Evolutionary conservation across 2,113 vertebrate species (phyloP).

Genomic region (Neodon shergylaensis): DNA sequence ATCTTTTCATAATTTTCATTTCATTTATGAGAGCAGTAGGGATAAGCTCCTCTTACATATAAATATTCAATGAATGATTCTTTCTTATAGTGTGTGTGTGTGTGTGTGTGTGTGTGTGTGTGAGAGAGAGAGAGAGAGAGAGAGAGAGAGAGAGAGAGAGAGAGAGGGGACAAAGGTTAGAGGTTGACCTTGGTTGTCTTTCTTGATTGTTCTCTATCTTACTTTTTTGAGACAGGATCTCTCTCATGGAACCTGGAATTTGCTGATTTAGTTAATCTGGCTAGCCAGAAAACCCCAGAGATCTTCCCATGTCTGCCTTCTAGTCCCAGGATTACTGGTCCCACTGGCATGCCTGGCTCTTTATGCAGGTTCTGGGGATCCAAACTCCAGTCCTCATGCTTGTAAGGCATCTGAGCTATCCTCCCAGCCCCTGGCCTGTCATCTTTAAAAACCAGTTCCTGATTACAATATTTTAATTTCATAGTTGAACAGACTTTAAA

Average conservation of each 20-base stretch:
- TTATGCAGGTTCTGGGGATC: no score
- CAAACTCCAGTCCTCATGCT: background rate
- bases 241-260: no score
- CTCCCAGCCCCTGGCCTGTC: background rate
- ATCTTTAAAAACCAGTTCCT: background rate
- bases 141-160: no score
- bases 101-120: background rate
- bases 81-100: background rate
- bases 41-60: background rate
- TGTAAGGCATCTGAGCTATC: background rate
- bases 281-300: no score
- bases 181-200: background rate
- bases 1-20: background rate
- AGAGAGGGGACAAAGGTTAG: background rate
- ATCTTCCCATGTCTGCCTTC: no score
- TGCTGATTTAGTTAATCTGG: no score
- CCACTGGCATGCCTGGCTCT: no score
- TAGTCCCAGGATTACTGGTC: background rate
- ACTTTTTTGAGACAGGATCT: no score
- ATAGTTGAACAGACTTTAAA: constrained; percentile 32
- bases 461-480: background rate
- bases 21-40: background rate
- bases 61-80: background rate
- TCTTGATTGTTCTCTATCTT: background rate
- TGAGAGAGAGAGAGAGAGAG: no score